Conservation (phyloP, 1,140 invertebrate species). For the Orchestia grillus region DNA sequence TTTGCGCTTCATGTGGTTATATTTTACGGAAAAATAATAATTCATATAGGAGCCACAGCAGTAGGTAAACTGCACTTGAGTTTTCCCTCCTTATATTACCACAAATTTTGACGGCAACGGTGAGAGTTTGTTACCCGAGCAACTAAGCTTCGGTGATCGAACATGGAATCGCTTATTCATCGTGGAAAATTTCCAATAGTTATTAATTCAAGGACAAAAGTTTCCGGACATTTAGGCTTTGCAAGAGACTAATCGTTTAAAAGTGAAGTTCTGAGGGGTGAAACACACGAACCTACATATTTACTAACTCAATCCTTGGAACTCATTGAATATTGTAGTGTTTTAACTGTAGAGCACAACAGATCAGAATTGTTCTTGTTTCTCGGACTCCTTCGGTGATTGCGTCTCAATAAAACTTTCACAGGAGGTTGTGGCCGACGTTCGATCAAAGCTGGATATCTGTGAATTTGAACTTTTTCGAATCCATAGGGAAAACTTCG, state of each 20-base stretch:
- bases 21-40: not conserved
- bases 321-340: not conserved
- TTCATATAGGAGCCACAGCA: not conserved
- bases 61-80: not conserved
- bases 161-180: not conserved
- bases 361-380: not conserved
- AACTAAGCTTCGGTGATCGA: not conserved
- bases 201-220: not conserved
- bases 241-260: not conserved
- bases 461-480: not conserved
- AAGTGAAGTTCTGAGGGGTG: not conserved
- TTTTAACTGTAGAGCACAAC: not conserved
- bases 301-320: not conserved
- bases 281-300: not conserved
- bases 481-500: not conserved
- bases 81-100: not conserved
- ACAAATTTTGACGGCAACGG: not conserved
- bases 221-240: not conserved
- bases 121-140: not conserved
- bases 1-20: not conserved
- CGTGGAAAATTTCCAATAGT: not conserved
- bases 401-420: not conserved
- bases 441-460: not conserved
- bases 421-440: too few relatives aligned
- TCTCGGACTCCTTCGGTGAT: not conserved